These are phyloP conservation scores for Listronotus oregonensis DNA, from an alignment of 1,140 invertebrate species.

Conservation along the genomic window DNA sequence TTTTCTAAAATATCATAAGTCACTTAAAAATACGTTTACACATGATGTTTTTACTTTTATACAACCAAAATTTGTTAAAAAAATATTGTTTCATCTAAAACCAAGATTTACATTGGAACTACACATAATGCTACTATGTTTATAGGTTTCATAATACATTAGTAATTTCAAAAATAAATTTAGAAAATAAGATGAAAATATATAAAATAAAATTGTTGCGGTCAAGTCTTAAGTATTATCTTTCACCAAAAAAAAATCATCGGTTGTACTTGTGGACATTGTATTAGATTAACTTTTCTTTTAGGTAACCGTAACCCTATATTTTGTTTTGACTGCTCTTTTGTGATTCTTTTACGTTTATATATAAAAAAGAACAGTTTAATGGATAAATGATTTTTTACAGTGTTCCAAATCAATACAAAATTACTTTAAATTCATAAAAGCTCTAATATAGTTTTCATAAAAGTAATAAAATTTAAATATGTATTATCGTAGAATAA, in stretches of 20 bases:
- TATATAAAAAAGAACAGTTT: not conserved
- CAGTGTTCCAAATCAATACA: no score
- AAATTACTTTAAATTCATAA: no score
- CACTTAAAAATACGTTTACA: no score
- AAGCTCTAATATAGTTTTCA: no score
- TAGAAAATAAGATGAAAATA: not conserved
- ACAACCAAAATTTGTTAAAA: no score
- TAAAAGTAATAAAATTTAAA: slow-evolving; percentile 11
- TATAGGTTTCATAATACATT: no score
- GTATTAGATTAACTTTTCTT: slow-evolving; percentile 16
- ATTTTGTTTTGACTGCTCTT: slow-evolving; percentile 6
- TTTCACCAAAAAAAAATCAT: slow-evolving; percentile 11
- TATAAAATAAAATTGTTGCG: slow-evolving; percentile 14
- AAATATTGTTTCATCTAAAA: no score
- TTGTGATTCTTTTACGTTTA: slow-evolving; percentile 1
- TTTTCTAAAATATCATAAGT: no score
- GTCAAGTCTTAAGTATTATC: slow-evolving; percentile 7
- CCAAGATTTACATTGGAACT: no score
- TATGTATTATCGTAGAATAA: no score
- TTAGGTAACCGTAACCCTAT: slow-evolving; percentile 20
- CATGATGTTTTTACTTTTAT: no score
- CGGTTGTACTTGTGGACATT: slow-evolving; percentile 9
- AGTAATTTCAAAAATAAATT: not conserved
- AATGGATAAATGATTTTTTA: not conserved
- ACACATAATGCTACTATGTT: no score